Percentiles rank a stretch among this genome's conserved stretches.
Conservation (phyloP, 2,113 vertebrate species). For the Nibea albiflora region DNA sequence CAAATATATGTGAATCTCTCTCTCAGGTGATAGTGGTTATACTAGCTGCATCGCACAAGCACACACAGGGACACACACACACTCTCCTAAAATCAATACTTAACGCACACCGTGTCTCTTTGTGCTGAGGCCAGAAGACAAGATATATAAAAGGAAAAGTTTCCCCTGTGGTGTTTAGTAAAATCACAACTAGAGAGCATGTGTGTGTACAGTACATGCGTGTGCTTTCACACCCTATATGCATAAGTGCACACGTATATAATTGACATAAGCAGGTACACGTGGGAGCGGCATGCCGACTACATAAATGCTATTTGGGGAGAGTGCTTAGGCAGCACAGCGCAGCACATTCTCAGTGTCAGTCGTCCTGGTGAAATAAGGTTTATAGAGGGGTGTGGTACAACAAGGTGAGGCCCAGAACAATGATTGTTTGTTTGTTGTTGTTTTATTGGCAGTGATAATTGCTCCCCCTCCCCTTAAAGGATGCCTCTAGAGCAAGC, state of each 20-base stretch:
- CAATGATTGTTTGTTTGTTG: slow-evolving; percentile 83
- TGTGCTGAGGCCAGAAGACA: slow-evolving; percentile 61
- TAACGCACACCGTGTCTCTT: slow-evolving; percentile 31
- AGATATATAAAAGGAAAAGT: slow-evolving; percentile 51
- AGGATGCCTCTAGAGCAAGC: slow-evolving; percentile 64
- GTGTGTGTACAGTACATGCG: slow-evolving; percentile 22
- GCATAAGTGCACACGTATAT: slow-evolving; percentile 26
- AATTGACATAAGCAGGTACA: slow-evolving; percentile 52
- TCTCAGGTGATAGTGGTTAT: not conserved
- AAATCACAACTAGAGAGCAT: slow-evolving; percentile 9
- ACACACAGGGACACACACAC: slow-evolving; percentile 9
- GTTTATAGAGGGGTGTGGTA: slow-evolving; percentile 80
- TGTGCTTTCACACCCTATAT: slow-evolving; percentile 32
- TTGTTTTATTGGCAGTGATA: slow-evolving; percentile 83
- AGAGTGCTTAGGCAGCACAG: slow-evolving; percentile 85
- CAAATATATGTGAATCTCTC: slow-evolving; percentile 14
- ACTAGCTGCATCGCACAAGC: not conserved
- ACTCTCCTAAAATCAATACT: slow-evolving; percentile 56
- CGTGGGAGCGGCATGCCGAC: slow-evolving; percentile 58
- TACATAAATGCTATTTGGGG: slow-evolving; percentile 71
- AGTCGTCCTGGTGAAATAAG: slow-evolving; percentile 73
- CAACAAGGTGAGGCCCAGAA: slow-evolving; percentile 80
- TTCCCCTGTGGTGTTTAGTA: slow-evolving; percentile 45
- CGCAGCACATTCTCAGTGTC: slow-evolving; percentile 81
- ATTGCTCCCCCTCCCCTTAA: slow-evolving; percentile 76